phyloP scores from a whole-genome alignment of 2,888 invertebrate species.

The Cactoblastis cactorum region DNA sequence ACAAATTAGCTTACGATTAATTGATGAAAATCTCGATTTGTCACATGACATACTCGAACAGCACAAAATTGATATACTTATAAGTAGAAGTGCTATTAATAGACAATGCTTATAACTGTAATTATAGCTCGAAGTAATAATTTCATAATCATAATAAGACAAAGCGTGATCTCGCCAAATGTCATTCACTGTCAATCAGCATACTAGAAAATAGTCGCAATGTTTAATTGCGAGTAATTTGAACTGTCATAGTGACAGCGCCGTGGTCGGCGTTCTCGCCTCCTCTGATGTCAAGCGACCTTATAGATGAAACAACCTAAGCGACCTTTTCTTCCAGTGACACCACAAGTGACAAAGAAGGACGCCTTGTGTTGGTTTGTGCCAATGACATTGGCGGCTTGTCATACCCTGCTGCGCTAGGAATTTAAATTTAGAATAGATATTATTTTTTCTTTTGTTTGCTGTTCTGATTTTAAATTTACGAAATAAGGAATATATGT shows the following conservation, averaged over 20 bases:
- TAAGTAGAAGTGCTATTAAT: no score
- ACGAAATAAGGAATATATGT: no score
- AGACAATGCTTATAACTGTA: neutral
- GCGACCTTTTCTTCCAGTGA: slow-evolving; percentile 23
- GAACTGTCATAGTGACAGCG: slow-evolving; percentile 38
- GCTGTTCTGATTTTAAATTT: neutral
- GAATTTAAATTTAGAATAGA: neutral
- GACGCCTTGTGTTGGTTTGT: slow-evolving; percentile 10
- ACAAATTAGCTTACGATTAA: no score
- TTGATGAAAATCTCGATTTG: no score
- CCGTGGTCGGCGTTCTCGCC: slow-evolving; percentile 26
- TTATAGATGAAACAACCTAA: no score
- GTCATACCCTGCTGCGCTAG: neutral
- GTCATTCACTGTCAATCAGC: slow-evolving; percentile 38
- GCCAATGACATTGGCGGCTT: neutral
- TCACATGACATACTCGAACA: neutral
- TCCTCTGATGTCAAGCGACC: no score
- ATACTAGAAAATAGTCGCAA: slow-evolving; percentile 42
- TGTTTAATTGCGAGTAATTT: slow-evolving; percentile 51
- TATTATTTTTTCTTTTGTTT: no score
- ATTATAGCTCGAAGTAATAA: neutral
- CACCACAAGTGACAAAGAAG: slow-evolving; percentile 8
- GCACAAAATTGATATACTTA: no score
- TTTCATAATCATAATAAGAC: slow-evolving; percentile 9
- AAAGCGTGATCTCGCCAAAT: slow-evolving; percentile 29